Evolutionary conservation across 2,113 vertebrate genomes (phyloP).

Genomic region (Protobothrops flavoviridis): DNA sequence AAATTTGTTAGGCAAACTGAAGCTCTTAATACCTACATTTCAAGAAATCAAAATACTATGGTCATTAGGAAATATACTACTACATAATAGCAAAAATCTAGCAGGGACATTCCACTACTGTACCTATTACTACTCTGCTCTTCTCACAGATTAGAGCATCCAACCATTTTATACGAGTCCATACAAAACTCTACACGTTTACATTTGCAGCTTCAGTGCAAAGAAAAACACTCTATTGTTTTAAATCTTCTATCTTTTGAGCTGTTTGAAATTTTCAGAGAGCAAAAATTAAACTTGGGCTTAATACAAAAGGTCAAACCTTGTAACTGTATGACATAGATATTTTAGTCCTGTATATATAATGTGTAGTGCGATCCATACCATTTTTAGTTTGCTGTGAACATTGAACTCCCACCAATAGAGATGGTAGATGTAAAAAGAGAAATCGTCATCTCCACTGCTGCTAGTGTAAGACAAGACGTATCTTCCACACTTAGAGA

Average conservation of each 20-base stretch:
- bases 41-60: background rate
- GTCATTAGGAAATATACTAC: background rate
- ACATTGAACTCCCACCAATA: conserved; percentile 97
- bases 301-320: background rate
- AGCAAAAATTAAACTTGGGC: background rate
- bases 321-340: background rate
- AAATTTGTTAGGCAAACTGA: background rate
- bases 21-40: background rate
- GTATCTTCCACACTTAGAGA: conserved; percentile 91
- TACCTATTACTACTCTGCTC: background rate
- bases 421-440: conserved; percentile 90
- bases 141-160: background rate
- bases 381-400: conserved; percentile 90
- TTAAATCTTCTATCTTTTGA: background rate
- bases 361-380: conserved; percentile 42
- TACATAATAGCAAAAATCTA: background rate
- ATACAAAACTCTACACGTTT: too few relatives aligned
- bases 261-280: background rate
- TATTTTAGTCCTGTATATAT: background rate
- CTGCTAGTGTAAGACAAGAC: conserved; percentile 93
- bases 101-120: background rate
- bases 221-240: background rate
- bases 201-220: background rate
- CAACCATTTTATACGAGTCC: background rate
- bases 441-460: conserved; percentile 85